A percentile compares a stretch with the other conserved stretches of the same genome.
These are phyloP conservation scores for Cephus cinctus DNA, from an alignment of 1,140 invertebrate genomes.

Conservation along the genomic window DNA sequence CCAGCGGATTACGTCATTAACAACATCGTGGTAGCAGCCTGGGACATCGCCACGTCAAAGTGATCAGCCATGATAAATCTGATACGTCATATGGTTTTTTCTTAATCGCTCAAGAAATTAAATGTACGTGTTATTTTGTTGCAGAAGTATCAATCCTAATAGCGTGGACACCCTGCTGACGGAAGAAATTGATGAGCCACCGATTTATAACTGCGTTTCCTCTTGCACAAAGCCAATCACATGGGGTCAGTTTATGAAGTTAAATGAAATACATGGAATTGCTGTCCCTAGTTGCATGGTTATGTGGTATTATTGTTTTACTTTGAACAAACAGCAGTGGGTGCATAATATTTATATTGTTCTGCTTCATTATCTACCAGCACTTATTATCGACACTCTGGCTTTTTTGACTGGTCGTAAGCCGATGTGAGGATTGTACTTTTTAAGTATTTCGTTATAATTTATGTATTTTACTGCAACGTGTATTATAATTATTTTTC, in stretches of 20 bases:
- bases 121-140: neutral
- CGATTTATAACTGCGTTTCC: constrained; percentile 63
- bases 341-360: constrained; percentile 53
- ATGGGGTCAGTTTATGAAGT: constrained; percentile 59
- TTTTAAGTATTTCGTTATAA: constrained; percentile 1
- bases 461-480: neutral
- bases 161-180: neutral
- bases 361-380: constrained; percentile 51
- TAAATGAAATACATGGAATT: constrained; percentile 45
- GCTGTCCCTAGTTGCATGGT: constrained; percentile 44
- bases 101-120: constrained; percentile 8
- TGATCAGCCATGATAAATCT: too few species aligned
- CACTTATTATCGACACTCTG: constrained; percentile 39
- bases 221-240: constrained; percentile 60
- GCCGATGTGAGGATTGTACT: constrained; percentile 42
- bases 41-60: constrained; percentile 64
- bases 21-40: constrained; percentile 72
- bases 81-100: too few species aligned
- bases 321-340: constrained; percentile 48
- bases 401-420: constrained; percentile 38
- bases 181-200: constrained; percentile 30
- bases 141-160: constrained; percentile 10
- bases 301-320: constrained; percentile 60
- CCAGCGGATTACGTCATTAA: constrained; percentile 88
- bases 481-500: constrained; percentile 3